Evolutionary conservation across 2,888 invertebrate species (phyloP), one percentile per base, ranked within the genome.

Genomic region (Linyphia triangularis): DNA sequence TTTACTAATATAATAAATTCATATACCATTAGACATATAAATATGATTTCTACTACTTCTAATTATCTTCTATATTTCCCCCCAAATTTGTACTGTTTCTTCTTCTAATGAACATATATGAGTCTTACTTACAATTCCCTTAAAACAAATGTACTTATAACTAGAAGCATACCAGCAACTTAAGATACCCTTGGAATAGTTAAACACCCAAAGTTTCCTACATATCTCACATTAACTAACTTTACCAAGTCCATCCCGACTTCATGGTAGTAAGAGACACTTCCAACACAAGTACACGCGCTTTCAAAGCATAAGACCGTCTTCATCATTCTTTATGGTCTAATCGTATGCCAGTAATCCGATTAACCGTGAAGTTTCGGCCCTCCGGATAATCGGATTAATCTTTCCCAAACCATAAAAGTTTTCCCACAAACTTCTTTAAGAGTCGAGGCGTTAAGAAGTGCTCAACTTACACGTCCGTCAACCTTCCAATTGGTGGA

Each of bases 281-380:
- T 33, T 59, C 59, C 13, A 22, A 13, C 19, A 37, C 57, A 40
- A 78, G 59, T 59, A 28, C 70, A 43, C 9, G 9, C 10, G n/a
- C 24, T 43, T 57, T 22, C 59, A 51, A 30, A 57, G 16, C 65
- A 79, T 75, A 70, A 70, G 61, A 59, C 19, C 9, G 43, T 77
- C 40, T 82, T 78, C 85, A 75, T 85, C 73, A 65, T 77, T 85
- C 77, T 85, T 77, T 59, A 40, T 57, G 72, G 61, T 51, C 70
- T 85, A 85, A 85, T 85, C 85, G 78, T 77, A 85, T 85, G 85
- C 70, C 75, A n/a, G 13, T 85, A 85, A 85, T 85, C 85, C 70
- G 85, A 85, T 85, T 85, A 78, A 72, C 78, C 30, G 78, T 72
- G 63, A 79, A 85, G 85, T 85, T 82, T 85, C 72, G 63, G 69